Evolutionary conservation across 2,797 vertebrate species (phyloP), one percentile per base, ranked within the genome.

Genomic region (Prionace glauca): DNA sequence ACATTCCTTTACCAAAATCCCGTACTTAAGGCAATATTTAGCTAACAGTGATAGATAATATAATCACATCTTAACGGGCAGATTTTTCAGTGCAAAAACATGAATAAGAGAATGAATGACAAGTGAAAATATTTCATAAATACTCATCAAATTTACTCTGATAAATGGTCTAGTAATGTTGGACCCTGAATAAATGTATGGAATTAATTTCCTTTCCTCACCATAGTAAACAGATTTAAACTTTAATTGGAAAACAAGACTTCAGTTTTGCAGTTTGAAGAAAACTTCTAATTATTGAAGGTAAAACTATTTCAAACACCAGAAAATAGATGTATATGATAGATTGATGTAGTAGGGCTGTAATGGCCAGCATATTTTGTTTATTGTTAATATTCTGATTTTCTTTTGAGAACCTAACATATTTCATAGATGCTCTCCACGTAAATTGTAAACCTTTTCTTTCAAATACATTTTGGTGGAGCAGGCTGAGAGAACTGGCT

Each of bases 161-260:
- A 71, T 10, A 20, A 56, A 77, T 50, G 29, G 2, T 56, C 71
- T 9, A n/a, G 29, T 56, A 74, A 74, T 95, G 45, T 50, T 95
- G 71, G 93, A 95, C 12, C 45, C 29, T 94, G 12, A 72, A n/a
- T 91, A 91, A 72, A 41, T 69, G 10, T 18, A 60, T 77, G 45
- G 69, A 94, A 94, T 32, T 29, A 32, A 29, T 50, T 94, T 56
- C 56, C 26, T 10, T 45, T 45, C 41, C 72, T 26, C 69, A 71
- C 10, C 93, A 94, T 26, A 72, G 41, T 72, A 41, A 29, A 24
- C 14, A 72, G 16, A 12, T 62, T 96, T 69, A 86, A 67, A 96
- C 45, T 96, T 96, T 96, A 96, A 96, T 96, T 95, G 86, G 96
- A 95, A 95, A 72, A 96, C 95, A 79, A 95, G 90, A 79, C 91